These are phyloP conservation scores for Diadophis punctatus DNA, from an alignment of 2,113 vertebrate genomes.

Conservation along the genomic window DNA sequence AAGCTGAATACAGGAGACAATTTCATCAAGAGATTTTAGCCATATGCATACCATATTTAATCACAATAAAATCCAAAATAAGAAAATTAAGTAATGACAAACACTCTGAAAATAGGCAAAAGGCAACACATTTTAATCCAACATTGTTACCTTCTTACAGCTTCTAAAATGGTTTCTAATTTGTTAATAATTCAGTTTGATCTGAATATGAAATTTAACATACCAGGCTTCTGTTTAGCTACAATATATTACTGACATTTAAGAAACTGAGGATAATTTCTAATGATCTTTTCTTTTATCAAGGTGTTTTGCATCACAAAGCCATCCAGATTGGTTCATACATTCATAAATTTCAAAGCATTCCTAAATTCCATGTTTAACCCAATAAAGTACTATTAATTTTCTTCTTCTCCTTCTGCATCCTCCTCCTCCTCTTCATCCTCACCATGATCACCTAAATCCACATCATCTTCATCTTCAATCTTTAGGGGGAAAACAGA, in stretches of 20 bases:
- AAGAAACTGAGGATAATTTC: conserved; percentile 55
- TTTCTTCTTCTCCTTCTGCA: conserved; percentile 51
- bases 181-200: conserved; percentile 41
- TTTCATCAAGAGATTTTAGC: conserved; percentile 58
- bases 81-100: conserved; percentile 50
- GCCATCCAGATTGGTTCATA: conserved; percentile 35
- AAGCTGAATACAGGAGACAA: conserved; percentile 39
- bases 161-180: conserved; percentile 51
- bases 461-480: conserved; percentile 78
- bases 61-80: conserved; percentile 41
- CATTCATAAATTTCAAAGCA: conserved; percentile 11
- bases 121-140: conserved; percentile 49
- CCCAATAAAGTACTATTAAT: conserved; percentile 31
- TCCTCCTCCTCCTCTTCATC: conserved; percentile 71
- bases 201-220: conserved; percentile 56
- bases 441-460: conserved; percentile 72
- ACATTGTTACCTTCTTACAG: conserved; percentile 37
- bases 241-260: conserved; percentile 44
- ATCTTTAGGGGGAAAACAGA: conserved; percentile 55
- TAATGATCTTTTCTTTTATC: conserved; percentile 40
- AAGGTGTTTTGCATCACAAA: conserved; percentile 47
- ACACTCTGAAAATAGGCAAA: conserved; percentile 38
- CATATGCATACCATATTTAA: conserved; percentile 60
- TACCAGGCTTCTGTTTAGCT: conserved; percentile 40
- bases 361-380: conserved; percentile 28